Evolutionary conservation across 2,888 invertebrate genomes (phyloP).

Genomic region (Electrophaes corylata): DNA sequence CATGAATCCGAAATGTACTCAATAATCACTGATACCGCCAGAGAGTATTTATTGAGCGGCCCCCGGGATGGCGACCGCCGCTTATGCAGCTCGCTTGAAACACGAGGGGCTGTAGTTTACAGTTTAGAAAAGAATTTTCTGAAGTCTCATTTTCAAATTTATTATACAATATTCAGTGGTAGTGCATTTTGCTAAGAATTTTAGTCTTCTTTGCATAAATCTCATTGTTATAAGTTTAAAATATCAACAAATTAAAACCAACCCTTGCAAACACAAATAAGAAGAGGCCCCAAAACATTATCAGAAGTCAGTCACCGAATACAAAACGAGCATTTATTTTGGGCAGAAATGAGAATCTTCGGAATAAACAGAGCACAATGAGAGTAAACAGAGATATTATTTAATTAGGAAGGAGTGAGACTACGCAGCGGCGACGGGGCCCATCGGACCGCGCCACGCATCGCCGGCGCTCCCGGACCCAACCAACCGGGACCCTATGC

Average conservation of each 20-base stretch:
- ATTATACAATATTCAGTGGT: slow-evolving; percentile 12
- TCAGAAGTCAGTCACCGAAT: slow-evolving; percentile 1
- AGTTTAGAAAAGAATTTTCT: slow-evolving; percentile 13
- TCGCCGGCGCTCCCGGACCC: slow-evolving; percentile 3
- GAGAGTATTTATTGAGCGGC: slow-evolving; percentile 19
- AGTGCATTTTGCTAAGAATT: neutral
- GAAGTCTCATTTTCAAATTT: slow-evolving; percentile 1
- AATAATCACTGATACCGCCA: slow-evolving; percentile 23
- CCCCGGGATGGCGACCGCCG: neutral
- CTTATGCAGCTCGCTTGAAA: slow-evolving; percentile 3
- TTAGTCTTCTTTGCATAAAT: neutral
- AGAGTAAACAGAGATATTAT: slow-evolving; percentile 31
- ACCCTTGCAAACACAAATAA: slow-evolving; percentile 7
- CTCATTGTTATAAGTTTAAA: neutral
- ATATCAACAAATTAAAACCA: neutral
- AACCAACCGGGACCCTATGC: neutral
- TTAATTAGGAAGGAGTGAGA: slow-evolving; percentile 31
- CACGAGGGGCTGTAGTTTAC: slow-evolving; percentile 17
- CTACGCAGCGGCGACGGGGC: slow-evolving; percentile 4
- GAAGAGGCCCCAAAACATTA: neutral
- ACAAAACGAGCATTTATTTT: slow-evolving; percentile 29
- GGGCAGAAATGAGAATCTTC: slow-evolving; percentile 16
- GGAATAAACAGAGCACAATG: slow-evolving; percentile 25
- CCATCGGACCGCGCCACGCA: slow-evolving; percentile 4
- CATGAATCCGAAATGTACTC: slow-evolving; percentile 34